Base-by-base conservation (phyloP, 2,888 invertebrate genomes). In the Eupithecia exiguata region DNA sequence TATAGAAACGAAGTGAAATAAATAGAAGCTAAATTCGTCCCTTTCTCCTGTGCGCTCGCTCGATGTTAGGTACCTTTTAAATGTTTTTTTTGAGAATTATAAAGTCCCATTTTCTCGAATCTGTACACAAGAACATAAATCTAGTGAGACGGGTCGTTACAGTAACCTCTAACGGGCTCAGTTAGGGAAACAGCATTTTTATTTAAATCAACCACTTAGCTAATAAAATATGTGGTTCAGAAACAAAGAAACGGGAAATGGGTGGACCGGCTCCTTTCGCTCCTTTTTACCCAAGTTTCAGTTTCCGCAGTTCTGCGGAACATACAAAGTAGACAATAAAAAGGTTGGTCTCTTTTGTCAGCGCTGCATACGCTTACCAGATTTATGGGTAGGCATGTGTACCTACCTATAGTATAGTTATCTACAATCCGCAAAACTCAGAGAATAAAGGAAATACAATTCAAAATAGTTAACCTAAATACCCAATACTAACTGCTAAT, bases 121-220 rank as follows among this genome's bases (percentile, higher is more conserved):
- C 76, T 71, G 69, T 61, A 69, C 68, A 68, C 65, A 74, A 67
- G 70, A 71, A 78, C 80, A 81, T 92, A 92, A 92, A 92, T 92
- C 90, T 87, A 75, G 76, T 75, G 65, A 81, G 77, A 76, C 81
- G 82, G 78, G 81, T 80, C 81, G 87, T 81, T 89, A 91, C 88
- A 89, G 87, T 92, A 91, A n/a, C 90, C 90, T 92, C 92, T 92
- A 93, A 92, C 91, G 89, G 85, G 79, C 83, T 77, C 76, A 79
- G 77, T 86, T 81, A 83, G 83, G 88, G 86, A 86, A 92, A 91
- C 91, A 90, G 91, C 91, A 88, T 93, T 94, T 94, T 94, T 94
- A 94, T 94, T 94, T 89, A 94, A 94, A 93, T 87, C 87, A 93
- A 89, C 91, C 93, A 93, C 93, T 94, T 94, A 93, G 91, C 90